Evolutionary conservation across 37 sponge, comb jelly and placozoan genomes (phyloP).

Genomic region (Crambe crambe): DNA sequence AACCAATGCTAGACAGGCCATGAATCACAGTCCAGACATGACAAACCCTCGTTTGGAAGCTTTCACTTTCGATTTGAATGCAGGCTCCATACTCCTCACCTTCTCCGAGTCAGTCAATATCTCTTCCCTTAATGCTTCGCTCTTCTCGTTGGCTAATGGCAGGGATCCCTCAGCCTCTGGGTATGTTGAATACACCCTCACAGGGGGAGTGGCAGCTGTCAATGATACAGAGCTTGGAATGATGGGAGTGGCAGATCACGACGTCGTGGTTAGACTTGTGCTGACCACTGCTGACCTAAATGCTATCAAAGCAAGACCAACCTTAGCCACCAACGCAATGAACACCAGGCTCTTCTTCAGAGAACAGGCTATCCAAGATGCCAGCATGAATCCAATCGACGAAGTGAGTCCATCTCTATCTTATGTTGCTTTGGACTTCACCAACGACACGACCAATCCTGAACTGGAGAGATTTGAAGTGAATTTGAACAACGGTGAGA

Average conservation of each 20-base stretch:
- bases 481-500: slow-evolving; percentile 54
- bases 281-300: slow-evolving; percentile 65
- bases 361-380: slow-evolving; percentile 68
- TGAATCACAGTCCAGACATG: slow-evolving; percentile 51
- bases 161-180: not conserved
- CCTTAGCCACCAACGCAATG: slow-evolving; percentile 42
- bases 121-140: slow-evolving; percentile 39
- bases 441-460: slow-evolving; percentile 78
- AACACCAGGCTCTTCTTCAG: slow-evolving; percentile 64
- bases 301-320: slow-evolving; percentile 53
- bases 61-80: slow-evolving; percentile 77
- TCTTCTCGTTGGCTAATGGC: slow-evolving; percentile 50
- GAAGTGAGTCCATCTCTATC: slow-evolving; percentile 7
- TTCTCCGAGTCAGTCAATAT: slow-evolving; percentile 72
- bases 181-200: slow-evolving; percentile 52
- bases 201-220: slow-evolving; percentile 62
- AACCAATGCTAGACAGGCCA: slow-evolving; percentile 31
- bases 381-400: slow-evolving; percentile 49
- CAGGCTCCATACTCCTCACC: slow-evolving; percentile 50
- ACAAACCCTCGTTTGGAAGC: slow-evolving; percentile 33
- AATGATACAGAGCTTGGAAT: slow-evolving; percentile 50
- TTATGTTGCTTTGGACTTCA: slow-evolving; percentile 34
- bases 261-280: slow-evolving; percentile 56
- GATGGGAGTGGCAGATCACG: slow-evolving; percentile 50
- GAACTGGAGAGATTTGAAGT: slow-evolving; percentile 56